Evolutionary conservation across 1,140 invertebrate species (phyloP).

Genomic region (Prorops nasuta): DNA sequence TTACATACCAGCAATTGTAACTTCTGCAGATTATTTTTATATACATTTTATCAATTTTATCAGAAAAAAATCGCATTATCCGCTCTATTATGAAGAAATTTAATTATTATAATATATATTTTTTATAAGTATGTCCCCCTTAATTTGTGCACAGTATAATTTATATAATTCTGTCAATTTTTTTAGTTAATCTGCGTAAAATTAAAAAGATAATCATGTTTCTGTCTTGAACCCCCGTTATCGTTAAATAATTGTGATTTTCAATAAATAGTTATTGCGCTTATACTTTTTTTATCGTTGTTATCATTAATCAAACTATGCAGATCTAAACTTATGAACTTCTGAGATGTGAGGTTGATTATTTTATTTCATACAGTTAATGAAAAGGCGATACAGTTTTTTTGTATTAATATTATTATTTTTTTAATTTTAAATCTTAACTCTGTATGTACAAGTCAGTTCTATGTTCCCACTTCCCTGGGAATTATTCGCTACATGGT

Average conservation of each 20-base stretch:
- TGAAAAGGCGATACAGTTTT: no score
- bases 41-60: slow-evolving; percentile 38
- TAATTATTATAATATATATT: slow-evolving; percentile 38
- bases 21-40: slow-evolving; percentile 48
- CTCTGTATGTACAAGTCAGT: slow-evolving; percentile 49
- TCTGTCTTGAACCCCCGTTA: no score
- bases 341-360: no score
- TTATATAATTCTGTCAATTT: slow-evolving; percentile 4
- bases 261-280: no score
- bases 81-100: slow-evolving; percentile 18
- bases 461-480: slow-evolving; percentile 29
- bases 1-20: slow-evolving; percentile 36
- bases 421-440: slow-evolving; percentile 41
- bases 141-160: slow-evolving; percentile 20
- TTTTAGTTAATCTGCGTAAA: no score
- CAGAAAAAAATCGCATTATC: neutral
- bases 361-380: slow-evolving; percentile 7
- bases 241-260: no score
- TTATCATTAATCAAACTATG: no score
- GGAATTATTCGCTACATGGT: slow-evolving; percentile 25
- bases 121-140: slow-evolving; percentile 36
- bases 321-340: no score
- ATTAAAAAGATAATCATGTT: no score
- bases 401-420: slow-evolving; percentile 22
- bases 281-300: no score